These are phyloP conservation scores for Athalia circularis DNA, from an alignment of 2,888 invertebrate genomes.

Conservation along the genomic window DNA sequence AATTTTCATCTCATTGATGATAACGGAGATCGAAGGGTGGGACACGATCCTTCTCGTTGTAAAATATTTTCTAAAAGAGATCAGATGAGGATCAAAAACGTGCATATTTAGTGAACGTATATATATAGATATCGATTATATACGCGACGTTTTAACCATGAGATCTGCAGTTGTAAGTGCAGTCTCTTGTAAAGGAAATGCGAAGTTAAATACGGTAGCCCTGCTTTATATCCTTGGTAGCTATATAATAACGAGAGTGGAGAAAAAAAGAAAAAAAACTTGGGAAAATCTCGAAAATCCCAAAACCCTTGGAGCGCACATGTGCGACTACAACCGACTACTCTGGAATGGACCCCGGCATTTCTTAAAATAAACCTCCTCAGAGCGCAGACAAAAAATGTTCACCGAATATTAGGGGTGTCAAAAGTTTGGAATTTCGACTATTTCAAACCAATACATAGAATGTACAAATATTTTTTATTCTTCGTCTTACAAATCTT, in stretches of 20 bases:
- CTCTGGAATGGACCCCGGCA: conserved; percentile 15
- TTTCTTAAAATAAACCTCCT: conserved; percentile 34
- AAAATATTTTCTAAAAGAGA: too few relatives aligned
- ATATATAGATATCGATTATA: too few relatives aligned
- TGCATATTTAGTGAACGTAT: too few relatives aligned
- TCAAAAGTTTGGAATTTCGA: conserved; percentile 15
- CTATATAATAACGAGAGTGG: conserved; percentile 37
- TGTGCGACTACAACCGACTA: not conserved
- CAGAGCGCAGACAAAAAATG: conserved; percentile 15
- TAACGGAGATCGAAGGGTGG: too few relatives aligned
- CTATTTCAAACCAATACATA: not conserved
- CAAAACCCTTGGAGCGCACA: conserved; percentile 32
- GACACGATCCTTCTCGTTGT: too few relatives aligned
- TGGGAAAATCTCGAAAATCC: conserved; percentile 13
- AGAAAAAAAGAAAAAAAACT: conserved; percentile 28
- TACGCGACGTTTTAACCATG: too few relatives aligned
- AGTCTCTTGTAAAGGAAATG: too few relatives aligned
- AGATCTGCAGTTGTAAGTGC: too few relatives aligned
- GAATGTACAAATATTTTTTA: not conserved
- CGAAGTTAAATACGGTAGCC: too few relatives aligned
- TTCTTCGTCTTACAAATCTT: not conserved
- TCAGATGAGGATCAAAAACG: too few relatives aligned
- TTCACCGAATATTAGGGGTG: conserved; percentile 17
- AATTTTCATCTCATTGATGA: too few relatives aligned
- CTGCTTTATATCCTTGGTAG: not conserved